A percentile compares a stretch with the other conserved stretches of the same genome.
These are phyloP conservation scores for Caradrina clavipalpis DNA, from an alignment of 2,888 invertebrate species.

Conservation along the genomic window DNA sequence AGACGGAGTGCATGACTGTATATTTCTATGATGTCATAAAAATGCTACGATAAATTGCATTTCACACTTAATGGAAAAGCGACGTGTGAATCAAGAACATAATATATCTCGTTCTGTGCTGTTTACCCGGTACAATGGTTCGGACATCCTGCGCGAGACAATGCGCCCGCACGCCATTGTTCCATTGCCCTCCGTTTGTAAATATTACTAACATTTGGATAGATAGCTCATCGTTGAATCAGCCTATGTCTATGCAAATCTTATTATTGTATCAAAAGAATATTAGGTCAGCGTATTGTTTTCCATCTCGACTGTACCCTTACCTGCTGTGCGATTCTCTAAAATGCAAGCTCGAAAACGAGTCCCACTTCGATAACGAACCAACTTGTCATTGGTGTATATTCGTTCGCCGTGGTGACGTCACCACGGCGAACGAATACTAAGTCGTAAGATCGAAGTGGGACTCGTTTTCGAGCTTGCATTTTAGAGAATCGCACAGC, in stretches of 20 bases:
- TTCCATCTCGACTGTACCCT: constrained; percentile 15
- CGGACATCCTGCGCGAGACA: constrained; percentile 89
- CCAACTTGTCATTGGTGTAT: too few relatives aligned
- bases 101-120: constrained; percentile 88
- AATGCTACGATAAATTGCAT: constrained; percentile 55
- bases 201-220: constrained; percentile 81
- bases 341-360: too few relatives aligned
- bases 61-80: constrained; percentile 68
- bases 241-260: constrained; percentile 69
- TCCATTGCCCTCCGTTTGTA: constrained; percentile 83
- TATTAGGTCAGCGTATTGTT: constrained; percentile 43
- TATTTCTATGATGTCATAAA: constrained; percentile 30
- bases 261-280: constrained; percentile 64
- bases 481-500: too few relatives aligned
- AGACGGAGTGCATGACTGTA: constrained; percentile 4
- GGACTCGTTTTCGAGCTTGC: too few relatives aligned
- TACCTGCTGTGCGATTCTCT: too few relatives aligned
- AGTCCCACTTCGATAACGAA: too few relatives aligned
- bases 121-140: constrained; percentile 87
- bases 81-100: constrained; percentile 76
- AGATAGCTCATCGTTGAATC: constrained; percentile 73
- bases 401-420: too few relatives aligned
- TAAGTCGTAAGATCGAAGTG: too few relatives aligned
- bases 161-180: constrained; percentile 87
- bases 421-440: too few relatives aligned